Percentiles rank a stretch among this genome's conserved stretches.
These are phyloP conservation scores for Amphilophus citrinellus DNA, from an alignment of 2,113 vertebrate species.

Conservation along the genomic window DNA sequence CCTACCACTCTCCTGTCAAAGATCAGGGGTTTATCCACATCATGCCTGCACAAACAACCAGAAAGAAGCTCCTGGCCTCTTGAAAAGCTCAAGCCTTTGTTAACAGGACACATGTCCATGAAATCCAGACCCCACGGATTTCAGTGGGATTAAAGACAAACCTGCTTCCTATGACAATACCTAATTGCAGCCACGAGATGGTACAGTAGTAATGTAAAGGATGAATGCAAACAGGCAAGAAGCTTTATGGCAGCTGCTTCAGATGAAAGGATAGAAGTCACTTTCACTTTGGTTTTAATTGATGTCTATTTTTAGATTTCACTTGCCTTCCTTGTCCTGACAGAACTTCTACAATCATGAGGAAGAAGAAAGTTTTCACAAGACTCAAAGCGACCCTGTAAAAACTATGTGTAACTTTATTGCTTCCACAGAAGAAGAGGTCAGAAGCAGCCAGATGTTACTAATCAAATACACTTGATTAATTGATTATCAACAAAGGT, in stretches of 20 bases:
- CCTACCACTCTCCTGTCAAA: neutral
- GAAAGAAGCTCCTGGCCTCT: neutral
- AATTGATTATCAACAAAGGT: too few relatives aligned
- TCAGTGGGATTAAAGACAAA: neutral
- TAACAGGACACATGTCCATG: accelerated
- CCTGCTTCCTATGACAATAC: neutral
- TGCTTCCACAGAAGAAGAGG: too few relatives aligned
- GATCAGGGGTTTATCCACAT: neutral
- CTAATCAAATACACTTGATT: too few relatives aligned
- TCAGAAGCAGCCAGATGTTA: too few relatives aligned
- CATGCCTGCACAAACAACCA: neutral
- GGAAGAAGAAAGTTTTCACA: too few relatives aligned
- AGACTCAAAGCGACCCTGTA: too few relatives aligned
- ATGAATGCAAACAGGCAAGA: neutral
- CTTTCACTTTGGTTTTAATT: too few relatives aligned
- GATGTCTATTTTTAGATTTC: neutral
- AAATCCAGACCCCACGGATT: too few relatives aligned
- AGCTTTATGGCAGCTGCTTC: neutral
- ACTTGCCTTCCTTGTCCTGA: too few relatives aligned
- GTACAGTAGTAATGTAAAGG: neutral
- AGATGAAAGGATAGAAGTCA: neutral
- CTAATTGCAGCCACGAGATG: constrained; percentile 2
- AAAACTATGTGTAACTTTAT: neutral
- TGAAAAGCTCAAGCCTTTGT: neutral
- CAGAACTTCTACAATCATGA: too few relatives aligned